Conservation (phyloP, 92 coral and sea anemone genomes). For the Blastomussa wellsi region DNA sequence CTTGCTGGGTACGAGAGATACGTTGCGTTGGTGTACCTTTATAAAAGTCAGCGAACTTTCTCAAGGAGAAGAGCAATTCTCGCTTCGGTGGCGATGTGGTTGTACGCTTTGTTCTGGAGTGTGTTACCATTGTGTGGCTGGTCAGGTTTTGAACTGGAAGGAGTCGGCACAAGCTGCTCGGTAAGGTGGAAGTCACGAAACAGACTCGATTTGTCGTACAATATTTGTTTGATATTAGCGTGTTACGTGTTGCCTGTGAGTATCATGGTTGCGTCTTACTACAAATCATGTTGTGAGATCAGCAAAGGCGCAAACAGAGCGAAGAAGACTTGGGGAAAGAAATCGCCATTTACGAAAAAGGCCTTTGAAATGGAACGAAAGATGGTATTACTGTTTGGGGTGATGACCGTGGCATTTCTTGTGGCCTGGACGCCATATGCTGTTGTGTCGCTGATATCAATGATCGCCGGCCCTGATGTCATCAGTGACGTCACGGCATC, state of each 20-base stretch:
- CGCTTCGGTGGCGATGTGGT: constrained; percentile 36
- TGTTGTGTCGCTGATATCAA: constrained; percentile 37
- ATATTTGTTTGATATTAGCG: constrained; percentile 24
- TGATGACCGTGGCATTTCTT: constrained; percentile 43
- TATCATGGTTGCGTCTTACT: constrained; percentile 27
- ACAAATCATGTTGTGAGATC: constrained; percentile 26
- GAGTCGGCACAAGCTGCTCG: constrained; percentile 50
- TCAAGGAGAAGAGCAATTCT: constrained; percentile 17
- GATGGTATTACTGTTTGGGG: constrained; percentile 30
- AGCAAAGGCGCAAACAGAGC: constrained; percentile 34
- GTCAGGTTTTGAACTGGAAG: constrained; percentile 45
- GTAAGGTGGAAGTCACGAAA: constrained; percentile 43
- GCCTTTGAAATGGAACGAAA: constrained; percentile 29
- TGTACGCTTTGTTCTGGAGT: constrained; percentile 50
- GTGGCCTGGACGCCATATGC: constrained; percentile 59
- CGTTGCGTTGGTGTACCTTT: constrained; percentile 28
- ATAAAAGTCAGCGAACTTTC: constrained; percentile 29
- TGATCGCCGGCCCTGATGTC: constrained; percentile 31
- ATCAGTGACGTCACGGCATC: constrained; percentile 35
- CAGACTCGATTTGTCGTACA: constrained; percentile 30
- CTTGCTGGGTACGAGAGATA: constrained; percentile 42
- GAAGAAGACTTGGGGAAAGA: constrained; percentile 40
- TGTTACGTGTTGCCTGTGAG: constrained; percentile 42
- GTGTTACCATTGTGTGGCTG: constrained; percentile 43
- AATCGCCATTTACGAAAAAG: constrained; percentile 32